phyloP scores from a whole-genome alignment of 2,113 vertebrate genomes.

The Cranoglanis bouderius region DNA sequence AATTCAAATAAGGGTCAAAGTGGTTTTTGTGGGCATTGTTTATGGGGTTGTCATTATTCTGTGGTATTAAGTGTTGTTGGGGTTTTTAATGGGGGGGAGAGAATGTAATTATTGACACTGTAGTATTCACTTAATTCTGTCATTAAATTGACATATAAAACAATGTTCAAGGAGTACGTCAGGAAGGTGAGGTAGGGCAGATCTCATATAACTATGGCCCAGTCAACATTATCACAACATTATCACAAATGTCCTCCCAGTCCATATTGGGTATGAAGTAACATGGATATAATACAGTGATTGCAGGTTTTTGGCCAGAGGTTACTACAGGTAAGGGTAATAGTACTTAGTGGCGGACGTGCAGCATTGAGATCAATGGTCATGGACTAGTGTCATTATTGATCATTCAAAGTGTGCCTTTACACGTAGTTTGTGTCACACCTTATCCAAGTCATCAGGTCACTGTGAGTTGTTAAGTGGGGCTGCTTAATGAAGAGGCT shows the following conservation, averaged over 20 bases:
- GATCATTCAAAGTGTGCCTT: background rate
- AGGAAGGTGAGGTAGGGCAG: constrained; percentile 14
- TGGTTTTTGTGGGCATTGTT: constrained; percentile 13
- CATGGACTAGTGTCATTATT: background rate
- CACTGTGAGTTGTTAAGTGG: background rate
- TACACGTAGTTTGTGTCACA: background rate
- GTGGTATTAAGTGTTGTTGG: background rate
- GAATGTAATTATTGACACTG: constrained; percentile 7
- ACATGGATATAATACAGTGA: background rate
- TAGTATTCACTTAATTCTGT: background rate
- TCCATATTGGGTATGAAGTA: background rate
- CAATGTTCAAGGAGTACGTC: constrained; percentile 11
- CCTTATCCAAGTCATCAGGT: constrained; percentile 6
- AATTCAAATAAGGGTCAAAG: constrained; percentile 26
- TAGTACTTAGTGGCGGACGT: background rate
- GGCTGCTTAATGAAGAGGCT: background rate
- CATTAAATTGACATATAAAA: constrained; percentile 21
- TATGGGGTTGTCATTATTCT: constrained; percentile 29
- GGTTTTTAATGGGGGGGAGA: background rate
- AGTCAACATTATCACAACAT: background rate
- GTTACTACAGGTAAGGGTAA: background rate
- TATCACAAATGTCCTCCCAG: background rate
- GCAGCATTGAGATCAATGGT: background rate
- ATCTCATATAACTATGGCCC: constrained; percentile 5
- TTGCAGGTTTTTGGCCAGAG: background rate